These are phyloP conservation scores for Auanema sp. DNA, from an alignment of 2,888 invertebrate species.

Conservation along the genomic window DNA sequence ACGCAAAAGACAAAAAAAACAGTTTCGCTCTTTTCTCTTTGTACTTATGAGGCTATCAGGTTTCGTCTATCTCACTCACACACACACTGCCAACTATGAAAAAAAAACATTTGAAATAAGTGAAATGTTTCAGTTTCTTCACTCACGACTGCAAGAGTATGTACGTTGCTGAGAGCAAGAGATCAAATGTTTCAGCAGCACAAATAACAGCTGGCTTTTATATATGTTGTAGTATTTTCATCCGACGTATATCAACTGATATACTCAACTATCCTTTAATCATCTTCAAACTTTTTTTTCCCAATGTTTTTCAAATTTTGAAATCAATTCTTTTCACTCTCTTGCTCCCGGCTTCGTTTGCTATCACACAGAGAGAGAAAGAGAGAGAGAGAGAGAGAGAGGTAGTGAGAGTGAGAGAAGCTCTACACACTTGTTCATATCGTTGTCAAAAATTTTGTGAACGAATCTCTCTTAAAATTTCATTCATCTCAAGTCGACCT, in stretches of 20 bases:
- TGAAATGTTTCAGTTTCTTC: no score
- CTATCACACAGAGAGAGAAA: no score
- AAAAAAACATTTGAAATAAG: no score
- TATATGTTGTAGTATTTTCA: conserved; percentile 8
- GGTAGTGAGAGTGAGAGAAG: background rate
- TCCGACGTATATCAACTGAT: background rate
- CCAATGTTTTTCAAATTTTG: background rate
- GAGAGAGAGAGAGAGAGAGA: no score
- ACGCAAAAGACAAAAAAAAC: conserved; percentile 17
- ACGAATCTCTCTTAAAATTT: background rate
- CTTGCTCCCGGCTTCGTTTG: background rate
- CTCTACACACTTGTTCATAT: conserved; percentile 1
- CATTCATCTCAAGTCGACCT: background rate
- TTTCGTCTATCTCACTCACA: no score
- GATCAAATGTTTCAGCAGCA: background rate
- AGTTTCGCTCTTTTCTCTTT: conserved; percentile 6
- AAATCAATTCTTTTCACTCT: background rate
- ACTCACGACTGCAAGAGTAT: no score
- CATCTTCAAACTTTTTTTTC: background rate
- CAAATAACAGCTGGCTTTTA: background rate
- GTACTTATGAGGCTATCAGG: no score
- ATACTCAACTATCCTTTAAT: background rate
- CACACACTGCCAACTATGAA: no score
- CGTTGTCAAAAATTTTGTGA: background rate
- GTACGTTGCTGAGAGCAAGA: no score